Base-by-base conservation (phyloP, 2,888 invertebrate genomes). In the Thecocarcelia acutangulata region DNA sequence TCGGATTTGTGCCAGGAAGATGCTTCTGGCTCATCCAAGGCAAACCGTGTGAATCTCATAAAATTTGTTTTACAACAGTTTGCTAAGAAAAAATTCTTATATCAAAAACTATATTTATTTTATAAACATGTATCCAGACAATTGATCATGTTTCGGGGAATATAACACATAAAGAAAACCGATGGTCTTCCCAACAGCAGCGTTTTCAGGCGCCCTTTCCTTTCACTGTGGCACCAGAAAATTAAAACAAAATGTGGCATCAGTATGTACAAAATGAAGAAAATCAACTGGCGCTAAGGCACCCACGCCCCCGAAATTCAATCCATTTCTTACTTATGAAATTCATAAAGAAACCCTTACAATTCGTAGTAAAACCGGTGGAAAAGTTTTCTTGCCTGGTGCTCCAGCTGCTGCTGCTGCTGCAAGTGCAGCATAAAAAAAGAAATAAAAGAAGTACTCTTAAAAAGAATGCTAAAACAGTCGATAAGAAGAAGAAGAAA, bases 221-320 rank as follows among this genome's bases (percentile, higher is more conserved):
- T 28, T 37, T 37, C 44, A 24, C 17, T 56, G 42, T 44, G 44
- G 52, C 42, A 24, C 54, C 58, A 52, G 44, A 64, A 75, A 75
- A 64, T 17, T 52, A 61, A 48, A 72, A 72, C 17, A 72, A 61
- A 72, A 42, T 77, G 56, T 66, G 70, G 40, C 54, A 48, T 77
- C 15, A 56, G 72, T 52, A 50, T 63, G 63, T 46, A 68, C 80
- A 81, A 81, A 81, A 76, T 76, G 76, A 61, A 68, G 69, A 68
- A 81, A 72, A 64, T 56, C 58, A 61, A 72, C 37, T 74, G n/a
- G 42, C n/a, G 46, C n/a, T 19, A n/a, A 50, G 5, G 12, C 13
- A 1, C 33, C 56, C 50, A 40, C 33, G 15, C 54, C 15, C 52
- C 66, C 56, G 19, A 44, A 54, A 66, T 28, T 21, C 33, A 68